Percentiles rank a stretch among this genome's conserved stretches.
Conservation (phyloP, 2,113 vertebrate genomes). For the Podiceps cristatus region DNA sequence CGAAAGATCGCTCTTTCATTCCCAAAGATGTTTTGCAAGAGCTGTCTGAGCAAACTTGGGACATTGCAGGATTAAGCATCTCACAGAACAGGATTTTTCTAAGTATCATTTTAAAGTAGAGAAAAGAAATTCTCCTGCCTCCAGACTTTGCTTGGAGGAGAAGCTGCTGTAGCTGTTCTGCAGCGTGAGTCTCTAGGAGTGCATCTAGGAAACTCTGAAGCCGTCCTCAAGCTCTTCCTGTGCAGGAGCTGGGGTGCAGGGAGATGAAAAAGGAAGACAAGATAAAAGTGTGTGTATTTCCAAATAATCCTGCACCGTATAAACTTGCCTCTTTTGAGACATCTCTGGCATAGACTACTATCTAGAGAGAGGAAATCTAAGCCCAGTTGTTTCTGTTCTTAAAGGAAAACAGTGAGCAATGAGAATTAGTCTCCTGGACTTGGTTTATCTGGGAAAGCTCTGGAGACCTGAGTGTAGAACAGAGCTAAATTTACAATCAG, state of each 20-base stretch:
- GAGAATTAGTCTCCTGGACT: background rate
- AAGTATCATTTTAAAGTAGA: background rate
- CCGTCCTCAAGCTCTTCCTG: background rate
- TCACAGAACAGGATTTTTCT: background rate
- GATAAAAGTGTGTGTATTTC: background rate
- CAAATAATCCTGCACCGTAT: background rate
- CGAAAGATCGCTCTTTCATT: background rate
- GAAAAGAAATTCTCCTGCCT: background rate
- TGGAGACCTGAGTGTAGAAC: background rate
- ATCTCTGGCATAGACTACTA: background rate
- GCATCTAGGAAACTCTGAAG: background rate
- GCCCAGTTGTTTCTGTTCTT: background rate
- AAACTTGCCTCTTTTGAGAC: background rate
- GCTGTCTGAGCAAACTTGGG: background rate
- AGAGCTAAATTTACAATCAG: background rate
- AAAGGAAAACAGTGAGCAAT: background rate
- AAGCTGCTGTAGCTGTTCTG: background rate
- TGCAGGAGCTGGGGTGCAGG: background rate
- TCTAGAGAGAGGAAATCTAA: background rate
- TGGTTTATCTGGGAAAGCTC: background rate
- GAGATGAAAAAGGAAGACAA: background rate
- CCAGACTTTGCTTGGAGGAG: background rate
- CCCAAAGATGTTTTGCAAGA: background rate
- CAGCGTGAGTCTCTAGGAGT: background rate
- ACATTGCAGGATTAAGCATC: background rate